A percentile compares a stretch with the other conserved stretches of the same genome.
phyloP scores from a whole-genome alignment of 92 coral and sea anemone genomes.

The Zoanthus sociatus region DNA sequence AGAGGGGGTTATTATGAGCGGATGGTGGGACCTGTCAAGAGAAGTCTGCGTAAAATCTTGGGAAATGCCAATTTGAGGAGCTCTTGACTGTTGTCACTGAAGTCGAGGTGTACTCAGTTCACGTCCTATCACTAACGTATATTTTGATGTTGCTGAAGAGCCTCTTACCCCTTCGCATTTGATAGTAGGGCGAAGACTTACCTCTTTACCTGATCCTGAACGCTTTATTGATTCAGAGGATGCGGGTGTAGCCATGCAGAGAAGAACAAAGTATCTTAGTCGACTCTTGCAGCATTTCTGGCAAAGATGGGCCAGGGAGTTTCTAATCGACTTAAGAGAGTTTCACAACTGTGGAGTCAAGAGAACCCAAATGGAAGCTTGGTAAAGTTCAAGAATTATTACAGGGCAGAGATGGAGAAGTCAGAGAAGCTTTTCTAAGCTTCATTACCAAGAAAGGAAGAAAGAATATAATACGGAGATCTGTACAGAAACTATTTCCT shows the following conservation, averaged over 20 bases:
- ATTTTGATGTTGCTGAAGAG: slow-evolving; percentile 46
- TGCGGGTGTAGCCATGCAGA: slow-evolving; percentile 28
- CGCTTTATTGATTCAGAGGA: slow-evolving; percentile 23
- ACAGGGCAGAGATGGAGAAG: slow-evolving; percentile 22
- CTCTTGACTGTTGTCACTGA: slow-evolving; percentile 65
- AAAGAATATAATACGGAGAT: not conserved
- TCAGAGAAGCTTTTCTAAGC: slow-evolving; percentile 25
- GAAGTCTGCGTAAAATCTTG: slow-evolving; percentile 62
- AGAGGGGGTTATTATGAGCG: slow-evolving; percentile 51
- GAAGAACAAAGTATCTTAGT: slow-evolving; percentile 41
- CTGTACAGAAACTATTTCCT: not conserved
- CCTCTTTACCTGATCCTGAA: slow-evolving; percentile 57
- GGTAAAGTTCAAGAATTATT: slow-evolving; percentile 5
- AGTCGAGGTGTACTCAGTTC: slow-evolving; percentile 72
- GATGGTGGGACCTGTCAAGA: slow-evolving; percentile 65
- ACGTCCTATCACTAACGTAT: slow-evolving; percentile 65
- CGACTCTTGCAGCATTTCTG: slow-evolving; percentile 42
- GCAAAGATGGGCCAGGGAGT: slow-evolving; percentile 37
- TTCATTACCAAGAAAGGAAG: not conserved
- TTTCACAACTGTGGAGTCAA: slow-evolving; percentile 5
- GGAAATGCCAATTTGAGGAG: slow-evolving; percentile 69
- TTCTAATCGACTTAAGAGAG: slow-evolving; percentile 32
- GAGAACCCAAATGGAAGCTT: slow-evolving; percentile 21
- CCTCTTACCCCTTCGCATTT: slow-evolving; percentile 70
- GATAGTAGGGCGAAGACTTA: slow-evolving; percentile 61